Base-by-base conservation (phyloP, 2,888 invertebrate species). In the Sphinx pinastri region DNA sequence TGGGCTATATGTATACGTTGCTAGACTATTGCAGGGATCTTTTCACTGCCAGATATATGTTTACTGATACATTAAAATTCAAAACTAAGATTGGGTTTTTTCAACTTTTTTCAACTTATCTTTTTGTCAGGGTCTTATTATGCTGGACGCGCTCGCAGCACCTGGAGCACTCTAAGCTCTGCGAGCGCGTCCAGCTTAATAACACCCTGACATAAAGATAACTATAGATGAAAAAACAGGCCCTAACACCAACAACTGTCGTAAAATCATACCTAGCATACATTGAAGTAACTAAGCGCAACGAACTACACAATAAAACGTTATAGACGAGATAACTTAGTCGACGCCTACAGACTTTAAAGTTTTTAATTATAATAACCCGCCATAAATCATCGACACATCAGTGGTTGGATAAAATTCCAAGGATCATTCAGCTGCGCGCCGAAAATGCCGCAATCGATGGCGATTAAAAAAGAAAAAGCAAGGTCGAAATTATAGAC, bases 401-500 rank as follows among this genome's bases (percentile, higher is more conserved):
- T 82, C 84, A 69, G 54, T 63, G 52, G 69, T 79, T 80, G 78
- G 77, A 63, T 63, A 63, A 63, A 84, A 83, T 80, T 79, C 79
- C 81, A 77, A 81, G 82, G 84, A 84, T 83, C 80, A 78, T 74
- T 76, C 77, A 76, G 76, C 74, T 69, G 51, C 60, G 60, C 69
- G 52, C 52, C 69, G 69, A 81, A 82, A 79, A 81, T 79, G 82
- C 81, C 79, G 84, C 83, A 85, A 87, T 87, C 84, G 78, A 79
- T 84, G 86, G 75, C 79, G 83, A 83, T 86, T 82, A 85, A 85
- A 84, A 82, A 81, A 78, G 78, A 78, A 81, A 83, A 69, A 69
- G 69, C 69, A 69, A 82, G 81, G 79, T 77, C 81, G 73, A 85
- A 82, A 85, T 83, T 82, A 81, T 81, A 82, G 77, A 77, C 63